Percentiles rank a stretch among this genome's conserved stretches.
These are phyloP conservation scores for Tipula vernalis DNA, from an alignment of 2,888 invertebrate genomes.

Conservation along the genomic window DNA sequence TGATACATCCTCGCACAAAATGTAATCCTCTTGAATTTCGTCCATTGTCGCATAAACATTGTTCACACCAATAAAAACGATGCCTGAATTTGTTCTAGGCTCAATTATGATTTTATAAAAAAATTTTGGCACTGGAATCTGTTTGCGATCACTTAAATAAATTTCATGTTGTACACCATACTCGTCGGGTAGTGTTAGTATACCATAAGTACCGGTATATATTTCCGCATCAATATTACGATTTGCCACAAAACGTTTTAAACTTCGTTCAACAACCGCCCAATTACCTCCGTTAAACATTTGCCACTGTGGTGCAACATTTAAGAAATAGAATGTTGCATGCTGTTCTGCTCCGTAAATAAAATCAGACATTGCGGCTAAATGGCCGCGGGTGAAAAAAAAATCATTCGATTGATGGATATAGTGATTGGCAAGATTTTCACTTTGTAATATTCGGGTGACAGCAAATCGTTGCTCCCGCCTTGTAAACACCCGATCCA, in stretches of 20 bases:
- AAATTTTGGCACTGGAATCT: slow-evolving; percentile 42
- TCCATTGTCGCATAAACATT: slow-evolving; percentile 26
- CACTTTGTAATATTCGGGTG: slow-evolving; percentile 13
- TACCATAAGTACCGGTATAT: slow-evolving; percentile 45
- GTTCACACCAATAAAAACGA: slow-evolving; percentile 42
- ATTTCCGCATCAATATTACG: slow-evolving; percentile 33
- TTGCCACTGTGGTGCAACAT: slow-evolving; percentile 44
- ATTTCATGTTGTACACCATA: slow-evolving; percentile 29
- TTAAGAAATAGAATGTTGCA: slow-evolving; percentile 42
- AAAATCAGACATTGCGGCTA: slow-evolving; percentile 40
- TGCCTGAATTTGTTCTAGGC: slow-evolving; percentile 33
- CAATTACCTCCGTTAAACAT: slow-evolving; percentile 46
- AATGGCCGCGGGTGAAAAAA: slow-evolving; percentile 38
- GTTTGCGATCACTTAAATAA: slow-evolving; percentile 27
- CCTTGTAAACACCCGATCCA: slow-evolving; percentile 28
- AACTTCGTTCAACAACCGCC: slow-evolving; percentile 37
- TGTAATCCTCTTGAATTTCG: slow-evolving; percentile 25
- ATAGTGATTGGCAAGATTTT: slow-evolving; percentile 22
- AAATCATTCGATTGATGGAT: slow-evolving; percentile 25
- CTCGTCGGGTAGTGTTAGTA: slow-evolving; percentile 39
- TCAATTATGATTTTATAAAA: slow-evolving; percentile 47
- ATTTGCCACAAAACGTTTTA: slow-evolving; percentile 35
- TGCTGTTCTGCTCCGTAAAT: slow-evolving; percentile 39
- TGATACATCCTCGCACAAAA: slow-evolving; percentile 31
- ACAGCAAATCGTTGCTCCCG: slow-evolving; percentile 30